Evolutionary conservation across 2,113 vertebrate genomes (phyloP).

Genomic region (Rhea pennata): DNA sequence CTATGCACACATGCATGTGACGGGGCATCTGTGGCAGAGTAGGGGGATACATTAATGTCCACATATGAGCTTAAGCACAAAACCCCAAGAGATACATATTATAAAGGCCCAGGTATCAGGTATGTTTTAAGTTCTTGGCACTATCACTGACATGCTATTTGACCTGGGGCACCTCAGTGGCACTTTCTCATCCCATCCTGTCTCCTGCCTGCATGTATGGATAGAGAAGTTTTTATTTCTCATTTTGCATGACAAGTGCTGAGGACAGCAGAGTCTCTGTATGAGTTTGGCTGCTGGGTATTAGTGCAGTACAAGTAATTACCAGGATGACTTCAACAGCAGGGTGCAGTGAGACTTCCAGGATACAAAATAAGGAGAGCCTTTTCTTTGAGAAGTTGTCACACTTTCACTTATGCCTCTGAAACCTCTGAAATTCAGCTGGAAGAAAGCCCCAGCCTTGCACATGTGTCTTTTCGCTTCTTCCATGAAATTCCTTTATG

Average conservation of each 20-base stretch:
- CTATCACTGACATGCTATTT: not conserved
- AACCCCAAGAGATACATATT: not conserved
- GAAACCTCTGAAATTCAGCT: not conserved
- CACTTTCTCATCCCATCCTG: not conserved
- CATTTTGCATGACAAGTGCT: not conserved
- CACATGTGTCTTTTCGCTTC: not conserved
- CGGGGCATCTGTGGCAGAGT: not conserved
- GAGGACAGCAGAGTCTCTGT: not conserved
- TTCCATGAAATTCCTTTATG: not conserved
- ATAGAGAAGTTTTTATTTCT: not conserved
- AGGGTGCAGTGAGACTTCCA: not conserved
- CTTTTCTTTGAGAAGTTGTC: not conserved
- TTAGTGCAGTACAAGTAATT: not conserved
- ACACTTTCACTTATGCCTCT: not conserved
- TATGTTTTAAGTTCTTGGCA: not conserved
- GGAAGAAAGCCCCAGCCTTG: not conserved
- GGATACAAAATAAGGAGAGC: not conserved
- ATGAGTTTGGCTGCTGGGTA: not conserved
- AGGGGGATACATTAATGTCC: fast-evolving
- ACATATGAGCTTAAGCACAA: not conserved
- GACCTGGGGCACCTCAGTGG: not conserved
- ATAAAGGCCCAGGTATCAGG: not conserved
- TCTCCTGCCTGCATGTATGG: not conserved
- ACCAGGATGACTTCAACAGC: not conserved
- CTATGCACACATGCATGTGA: fast-evolving